A percentile compares a stretch with the other conserved stretches of the same genome.
Conservation (phyloP, 1,140 invertebrate genomes). For the Eriocheir sinensis region DNA sequence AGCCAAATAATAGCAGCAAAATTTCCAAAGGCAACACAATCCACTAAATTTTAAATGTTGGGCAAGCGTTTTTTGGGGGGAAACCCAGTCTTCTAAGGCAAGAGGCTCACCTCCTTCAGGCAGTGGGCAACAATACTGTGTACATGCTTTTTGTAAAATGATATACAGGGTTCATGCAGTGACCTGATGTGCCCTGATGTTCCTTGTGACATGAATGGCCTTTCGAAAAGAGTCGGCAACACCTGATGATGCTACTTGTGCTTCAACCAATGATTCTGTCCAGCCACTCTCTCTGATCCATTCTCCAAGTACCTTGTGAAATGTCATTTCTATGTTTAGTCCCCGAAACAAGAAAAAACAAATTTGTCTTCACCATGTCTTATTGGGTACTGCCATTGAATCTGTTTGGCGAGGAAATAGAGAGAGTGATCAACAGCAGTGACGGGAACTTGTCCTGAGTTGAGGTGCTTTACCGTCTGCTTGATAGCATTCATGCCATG, state of each 20-base stretch:
- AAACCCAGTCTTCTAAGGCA: slow-evolving; percentile 30
- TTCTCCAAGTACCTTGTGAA: slow-evolving; percentile 18
- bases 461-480: slow-evolving; percentile 23
- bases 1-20: slow-evolving; percentile 33
- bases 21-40: slow-evolving; percentile 31
- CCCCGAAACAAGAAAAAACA: slow-evolving; percentile 9
- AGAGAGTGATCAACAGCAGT: slow-evolving; percentile 43
- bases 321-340: slow-evolving; percentile 32
- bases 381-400: slow-evolving; percentile 19
- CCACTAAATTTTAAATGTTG: slow-evolving; percentile 37
- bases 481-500: slow-evolving; percentile 51
- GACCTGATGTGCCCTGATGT: not conserved
- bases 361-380: slow-evolving; percentile 31
- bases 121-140: not conserved
- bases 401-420: slow-evolving; percentile 36
- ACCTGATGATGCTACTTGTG: slow-evolving; percentile 16
- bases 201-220: slow-evolving; percentile 27
- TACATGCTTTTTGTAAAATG: slow-evolving; percentile 9
- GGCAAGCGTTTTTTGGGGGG: slow-evolving; percentile 11
- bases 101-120: slow-evolving; percentile 41
- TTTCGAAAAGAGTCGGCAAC: slow-evolving; percentile 16
- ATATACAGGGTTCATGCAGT: slow-evolving; percentile 5
- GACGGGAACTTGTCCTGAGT: slow-evolving; percentile 27
- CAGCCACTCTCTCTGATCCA: slow-evolving; percentile 25
- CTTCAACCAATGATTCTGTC: slow-evolving; percentile 9